Conservation (phyloP, 2,797 vertebrate species). For the Galago senegalensis region DNA sequence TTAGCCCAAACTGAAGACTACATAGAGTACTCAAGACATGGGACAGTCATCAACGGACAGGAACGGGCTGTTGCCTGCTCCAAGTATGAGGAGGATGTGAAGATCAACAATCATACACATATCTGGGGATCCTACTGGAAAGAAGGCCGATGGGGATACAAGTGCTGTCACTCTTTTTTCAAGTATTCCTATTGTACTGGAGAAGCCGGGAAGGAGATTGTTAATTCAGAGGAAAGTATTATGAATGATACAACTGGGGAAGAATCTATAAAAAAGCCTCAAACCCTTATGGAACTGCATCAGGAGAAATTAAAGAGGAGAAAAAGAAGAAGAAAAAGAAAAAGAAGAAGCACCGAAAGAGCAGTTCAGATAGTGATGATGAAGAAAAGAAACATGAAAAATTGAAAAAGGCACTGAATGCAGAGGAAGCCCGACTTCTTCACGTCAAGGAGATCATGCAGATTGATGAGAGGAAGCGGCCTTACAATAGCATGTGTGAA, state of each 20-base stretch:
- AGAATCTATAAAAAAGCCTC: constrained; percentile 90
- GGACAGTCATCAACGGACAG: too few relatives aligned
- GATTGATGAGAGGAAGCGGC: constrained; percentile 97
- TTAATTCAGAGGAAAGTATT: constrained; percentile 86
- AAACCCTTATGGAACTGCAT: constrained; percentile 97
- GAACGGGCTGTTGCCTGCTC: too few relatives aligned
- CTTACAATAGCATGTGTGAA: constrained; percentile 94
- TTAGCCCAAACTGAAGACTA: too few relatives aligned
- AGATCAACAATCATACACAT: too few relatives aligned
- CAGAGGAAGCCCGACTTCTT: constrained; percentile 96
- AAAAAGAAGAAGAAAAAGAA: constrained; percentile 96
- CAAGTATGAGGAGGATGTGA: too few relatives aligned
- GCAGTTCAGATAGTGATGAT: constrained; percentile 94
- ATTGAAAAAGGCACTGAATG: constrained; percentile 97
- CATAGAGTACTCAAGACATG: too few relatives aligned
- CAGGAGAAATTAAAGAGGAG: constrained; percentile 96
- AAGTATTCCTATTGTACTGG: constrained; percentile 96
- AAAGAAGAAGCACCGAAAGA: constrained; percentile 94
- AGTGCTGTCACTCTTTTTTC: too few relatives aligned
- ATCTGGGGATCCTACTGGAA: too few relatives aligned
- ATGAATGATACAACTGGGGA: constrained; percentile 90
- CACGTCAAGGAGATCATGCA: constrained; percentile 95
- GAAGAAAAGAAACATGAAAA: constrained; percentile 98
- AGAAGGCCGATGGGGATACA: too few relatives aligned
- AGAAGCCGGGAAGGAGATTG: constrained; percentile 93